These are phyloP conservation scores for Pygmarrhopalites habei DNA, from an alignment of 1,140 invertebrate genomes.

Conservation along the genomic window DNA sequence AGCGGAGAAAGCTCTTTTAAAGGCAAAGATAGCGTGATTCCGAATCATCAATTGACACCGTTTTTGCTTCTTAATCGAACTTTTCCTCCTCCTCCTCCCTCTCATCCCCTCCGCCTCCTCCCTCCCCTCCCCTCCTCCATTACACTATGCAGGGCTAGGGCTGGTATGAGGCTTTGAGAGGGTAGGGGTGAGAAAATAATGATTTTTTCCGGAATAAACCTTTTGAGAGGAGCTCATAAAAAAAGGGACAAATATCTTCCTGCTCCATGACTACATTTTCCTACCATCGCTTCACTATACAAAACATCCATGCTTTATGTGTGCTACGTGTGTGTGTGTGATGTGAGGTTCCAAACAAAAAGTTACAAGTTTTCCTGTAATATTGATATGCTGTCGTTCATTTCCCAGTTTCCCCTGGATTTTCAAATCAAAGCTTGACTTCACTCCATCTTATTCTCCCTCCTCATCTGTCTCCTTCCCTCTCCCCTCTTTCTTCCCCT, in stretches of 20 bases:
- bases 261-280: too few relatives aligned
- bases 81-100: too few relatives aligned
- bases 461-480: not conserved
- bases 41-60: conserved; percentile 29
- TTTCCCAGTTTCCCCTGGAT: conserved; percentile 18
- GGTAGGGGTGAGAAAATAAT: not conserved
- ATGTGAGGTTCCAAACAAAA: too few relatives aligned
- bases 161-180: not conserved
- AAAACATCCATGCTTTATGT: too few relatives aligned
- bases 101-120: too few relatives aligned
- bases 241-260: conserved; percentile 34
- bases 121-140: too few relatives aligned
- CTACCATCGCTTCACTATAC: too few relatives aligned
- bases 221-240: not conserved
- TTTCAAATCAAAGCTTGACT: conserved; percentile 24
- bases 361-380: too few relatives aligned
- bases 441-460: not conserved
- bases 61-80: conserved; percentile 1
- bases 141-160: too few relatives aligned
- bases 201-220: conserved; percentile 21
- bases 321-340: too few relatives aligned
- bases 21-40: conserved; percentile 22
- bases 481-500: not conserved
- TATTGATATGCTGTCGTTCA: conserved; percentile 27
- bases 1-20: too few relatives aligned